Percentiles rank a stretch among this genome's conserved stretches.
phyloP scores from a whole-genome alignment of 2,797 vertebrate species.

The Mus minutoides region DNA sequence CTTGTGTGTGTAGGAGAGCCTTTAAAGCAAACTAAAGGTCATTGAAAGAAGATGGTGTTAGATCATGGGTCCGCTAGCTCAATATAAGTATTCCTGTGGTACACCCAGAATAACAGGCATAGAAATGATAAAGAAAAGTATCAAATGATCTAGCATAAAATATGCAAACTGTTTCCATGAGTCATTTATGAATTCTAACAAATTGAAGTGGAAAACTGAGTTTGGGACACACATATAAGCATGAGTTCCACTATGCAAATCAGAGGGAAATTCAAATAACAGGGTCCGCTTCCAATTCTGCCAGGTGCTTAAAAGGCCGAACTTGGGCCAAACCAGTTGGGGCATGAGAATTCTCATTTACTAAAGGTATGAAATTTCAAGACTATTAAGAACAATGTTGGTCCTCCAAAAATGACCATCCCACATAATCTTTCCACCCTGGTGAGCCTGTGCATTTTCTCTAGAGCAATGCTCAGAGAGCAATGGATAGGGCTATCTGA shows the following conservation, averaged over 20 bases:
- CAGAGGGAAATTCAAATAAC: neutral
- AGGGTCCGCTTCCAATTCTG: neutral
- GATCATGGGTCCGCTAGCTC: neutral
- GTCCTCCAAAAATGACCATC: neutral
- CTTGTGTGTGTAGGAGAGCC: neutral
- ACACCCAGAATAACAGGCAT: neutral
- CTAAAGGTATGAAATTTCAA: neutral
- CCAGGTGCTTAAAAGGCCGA: neutral
- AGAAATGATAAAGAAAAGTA: neutral
- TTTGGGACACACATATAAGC: neutral
- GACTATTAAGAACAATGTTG: neutral
- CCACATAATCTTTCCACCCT: neutral
- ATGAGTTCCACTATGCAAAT: neutral
- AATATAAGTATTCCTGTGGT: neutral
- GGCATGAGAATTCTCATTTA: neutral
- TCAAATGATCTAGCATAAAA: slow-evolving; percentile 9
- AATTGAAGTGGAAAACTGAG: neutral
- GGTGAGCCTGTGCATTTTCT: neutral
- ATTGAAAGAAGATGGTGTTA: neutral
- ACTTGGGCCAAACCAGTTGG: neutral
- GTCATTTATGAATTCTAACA: neutral
- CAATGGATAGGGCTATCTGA: too few species aligned
- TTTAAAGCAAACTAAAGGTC: neutral
- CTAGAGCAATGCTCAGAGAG: neutral
- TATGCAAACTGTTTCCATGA: neutral